phyloP scores from a whole-genome alignment of 2,888 invertebrate species.

The Chaetogeoica ovagalla region DNA sequence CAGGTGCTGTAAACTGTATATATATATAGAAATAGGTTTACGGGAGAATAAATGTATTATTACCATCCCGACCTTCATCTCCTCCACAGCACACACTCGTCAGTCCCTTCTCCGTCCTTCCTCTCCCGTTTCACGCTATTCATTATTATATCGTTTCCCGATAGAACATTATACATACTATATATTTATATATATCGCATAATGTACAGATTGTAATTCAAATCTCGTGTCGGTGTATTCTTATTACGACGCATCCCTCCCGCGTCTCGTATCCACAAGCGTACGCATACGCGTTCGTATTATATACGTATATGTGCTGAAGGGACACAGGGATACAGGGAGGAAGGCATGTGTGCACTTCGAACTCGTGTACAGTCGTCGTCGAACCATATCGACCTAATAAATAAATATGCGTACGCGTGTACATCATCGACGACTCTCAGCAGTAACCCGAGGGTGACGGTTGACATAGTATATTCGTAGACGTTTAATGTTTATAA shows the following conservation, averaged over 20 bases:
- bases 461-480: no score
- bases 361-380: no score
- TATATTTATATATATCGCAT: no score
- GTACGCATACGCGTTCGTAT: not conserved
- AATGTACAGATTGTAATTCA: constrained; percentile 39
- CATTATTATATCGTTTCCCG: constrained; percentile 40
- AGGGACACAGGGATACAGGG: not conserved
- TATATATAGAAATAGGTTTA: not conserved
- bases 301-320: no score
- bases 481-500: no score
- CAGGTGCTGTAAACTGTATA: constrained; percentile 45
- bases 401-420: not conserved
- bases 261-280: not conserved
- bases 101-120: not conserved
- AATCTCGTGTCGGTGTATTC: constrained; percentile 37
- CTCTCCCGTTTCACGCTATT: not conserved
- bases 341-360: no score
- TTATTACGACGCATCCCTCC: not conserved
- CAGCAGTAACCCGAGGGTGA: not conserved
- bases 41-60: constrained; percentile 7
- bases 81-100: not conserved
- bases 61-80: not conserved
- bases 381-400: no score
- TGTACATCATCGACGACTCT: no score
- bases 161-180: not conserved